Evolutionary conservation across 2,113 vertebrate genomes (phyloP).

Genomic region (Xenopus borealis): DNA sequence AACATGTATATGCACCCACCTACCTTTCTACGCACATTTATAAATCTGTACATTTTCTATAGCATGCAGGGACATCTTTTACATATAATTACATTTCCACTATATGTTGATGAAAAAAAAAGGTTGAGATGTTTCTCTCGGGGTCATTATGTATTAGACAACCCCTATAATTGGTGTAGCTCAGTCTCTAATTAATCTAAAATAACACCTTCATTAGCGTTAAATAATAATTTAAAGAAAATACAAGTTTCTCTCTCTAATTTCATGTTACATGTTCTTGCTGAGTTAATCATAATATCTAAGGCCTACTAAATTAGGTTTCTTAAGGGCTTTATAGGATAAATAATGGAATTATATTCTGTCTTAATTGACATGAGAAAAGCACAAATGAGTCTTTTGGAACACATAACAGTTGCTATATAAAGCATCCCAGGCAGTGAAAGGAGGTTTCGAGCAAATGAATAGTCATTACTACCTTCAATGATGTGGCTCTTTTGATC

Average conservation of each 20-base stretch:
- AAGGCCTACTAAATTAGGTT: conserved; percentile 66
- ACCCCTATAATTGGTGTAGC: conserved; percentile 63
- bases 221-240: conserved; percentile 62
- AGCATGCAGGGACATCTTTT: too few relatives aligned
- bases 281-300: conserved; percentile 60
- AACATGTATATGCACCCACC: too few relatives aligned
- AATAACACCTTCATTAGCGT: conserved; percentile 70
- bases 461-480: conserved; percentile 83
- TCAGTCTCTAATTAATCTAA: conserved; percentile 68
- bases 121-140: conserved; percentile 4
- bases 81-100: not conserved
- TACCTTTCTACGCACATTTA: too few relatives aligned
- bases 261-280: conserved; percentile 60
- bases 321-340: conserved; percentile 71
- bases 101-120: not conserved
- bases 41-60: too few relatives aligned
- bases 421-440: conserved; percentile 70
- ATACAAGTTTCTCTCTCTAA: conserved; percentile 52
- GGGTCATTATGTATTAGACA: conserved; percentile 49
- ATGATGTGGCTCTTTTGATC: conserved; percentile 76
- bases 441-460: conserved; percentile 71
- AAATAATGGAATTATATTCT: conserved; percentile 79
- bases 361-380: conserved; percentile 78
- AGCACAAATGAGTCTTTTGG: conserved; percentile 76
- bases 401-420: conserved; percentile 76